Base-by-base conservation (phyloP, 2,113 vertebrate genomes). In the Perca fluviatilis region DNA sequence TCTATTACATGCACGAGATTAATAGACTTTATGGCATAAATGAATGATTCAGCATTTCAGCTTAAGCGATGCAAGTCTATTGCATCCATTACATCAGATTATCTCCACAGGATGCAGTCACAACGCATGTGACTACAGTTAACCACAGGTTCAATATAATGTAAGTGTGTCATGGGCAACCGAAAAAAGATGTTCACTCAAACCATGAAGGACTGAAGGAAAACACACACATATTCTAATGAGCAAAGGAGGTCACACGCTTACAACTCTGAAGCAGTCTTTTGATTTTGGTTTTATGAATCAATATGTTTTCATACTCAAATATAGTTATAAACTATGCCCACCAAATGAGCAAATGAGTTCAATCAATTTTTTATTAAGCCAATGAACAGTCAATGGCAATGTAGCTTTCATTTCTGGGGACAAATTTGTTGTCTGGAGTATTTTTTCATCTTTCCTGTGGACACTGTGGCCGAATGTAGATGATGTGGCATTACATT, bases 1-100 rank as follows among this genome's bases (percentile, higher is more conserved):
- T 89, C 77, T 85, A 80, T 86, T 50, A 67, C 75, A 84, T 46
- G 58, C 57, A 69, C 1, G 5, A 82, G 80, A 84, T 88, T 71
- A 88, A 40, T 51, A 25, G 60, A 66, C 23, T 46, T 47, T 18
- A 70, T 66, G 54, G 10, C 21, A 27, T 68, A 58, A 43, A 70
- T 51, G 19, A 56, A 49, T 4, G 19, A 73, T 63, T 74, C 57
- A 65, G 57, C 51, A n/a, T 40, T 63, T 74, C 65, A 65, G 57
- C 47, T n/a, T 49, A 30, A 40, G 61, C 25, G 53, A 54, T 51
- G 12, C 46, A 75, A 66, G 70, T 61, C 74, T 15, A n/a, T 25
- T 62, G 75, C 49, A 76, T 69, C 58, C 54, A 90, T 85, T 84
- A 73, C 66, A 80, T 75, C 63, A 49, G 71, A 67, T 68, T 80